Conservation (phyloP, 1,140 invertebrate genomes). For the Zelostemma sp. region DNA sequence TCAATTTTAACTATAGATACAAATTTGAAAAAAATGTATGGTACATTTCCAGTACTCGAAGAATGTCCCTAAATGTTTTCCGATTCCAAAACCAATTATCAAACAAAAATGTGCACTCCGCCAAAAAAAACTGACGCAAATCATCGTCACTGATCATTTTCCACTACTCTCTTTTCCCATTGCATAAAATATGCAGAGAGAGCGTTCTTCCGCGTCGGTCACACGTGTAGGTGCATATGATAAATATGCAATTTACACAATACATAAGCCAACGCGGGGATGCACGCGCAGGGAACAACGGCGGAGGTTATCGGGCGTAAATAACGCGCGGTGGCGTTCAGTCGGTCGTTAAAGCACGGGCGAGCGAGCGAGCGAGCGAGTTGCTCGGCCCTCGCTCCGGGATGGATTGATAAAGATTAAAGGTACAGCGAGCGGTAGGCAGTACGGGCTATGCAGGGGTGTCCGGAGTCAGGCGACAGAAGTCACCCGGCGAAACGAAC, state of each 20-base stretch:
- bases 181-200: not conserved
- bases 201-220: not conserved
- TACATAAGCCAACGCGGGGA: constrained; percentile 22
- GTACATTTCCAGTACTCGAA: no score
- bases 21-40: no score
- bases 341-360: constrained; percentile 55
- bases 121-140: no score
- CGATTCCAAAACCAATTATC: no score
- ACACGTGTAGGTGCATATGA: constrained; percentile 27
- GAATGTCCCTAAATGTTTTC: no score
- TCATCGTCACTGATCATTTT: no score
- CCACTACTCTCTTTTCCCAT: no score
- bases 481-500: constrained; percentile 69
- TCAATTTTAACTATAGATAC: no score
- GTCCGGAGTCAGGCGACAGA: constrained; percentile 68
- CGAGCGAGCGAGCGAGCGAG: constrained; percentile 22
- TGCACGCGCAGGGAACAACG: constrained; percentile 29
- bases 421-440: constrained; percentile 65
- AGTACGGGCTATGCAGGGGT: constrained; percentile 54
- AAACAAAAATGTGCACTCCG: no score
- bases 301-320: constrained; percentile 65
- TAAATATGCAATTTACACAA: constrained; percentile 29
- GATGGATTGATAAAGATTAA: constrained; percentile 71
- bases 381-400: constrained; percentile 51
- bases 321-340: constrained; percentile 66